A percentile compares a stretch with the other conserved stretches of the same genome.
Conservation (phyloP, 2,888 invertebrate genomes). For the Homarus gammarus region DNA sequence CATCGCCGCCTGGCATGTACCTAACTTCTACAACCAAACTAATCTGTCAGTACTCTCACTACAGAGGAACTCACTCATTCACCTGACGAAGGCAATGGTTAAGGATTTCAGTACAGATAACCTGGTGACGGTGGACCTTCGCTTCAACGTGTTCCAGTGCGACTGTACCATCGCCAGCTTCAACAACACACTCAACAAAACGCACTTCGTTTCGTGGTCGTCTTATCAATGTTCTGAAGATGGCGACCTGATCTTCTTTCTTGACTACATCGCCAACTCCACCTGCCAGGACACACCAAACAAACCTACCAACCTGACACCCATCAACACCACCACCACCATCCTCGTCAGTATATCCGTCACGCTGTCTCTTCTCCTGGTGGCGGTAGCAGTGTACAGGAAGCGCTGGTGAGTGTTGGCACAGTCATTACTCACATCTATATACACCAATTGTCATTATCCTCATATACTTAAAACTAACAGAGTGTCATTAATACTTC, state of each 20-base stretch:
- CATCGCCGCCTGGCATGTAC: constrained; percentile 54
- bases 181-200: constrained; percentile 35
- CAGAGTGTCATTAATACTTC: too few relatives aligned
- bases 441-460: too few relatives aligned
- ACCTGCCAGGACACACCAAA: background rate
- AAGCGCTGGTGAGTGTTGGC: constrained; percentile 58
- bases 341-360: constrained; percentile 1
- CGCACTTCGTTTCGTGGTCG: constrained; percentile 41
- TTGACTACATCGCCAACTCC: constrained; percentile 20
- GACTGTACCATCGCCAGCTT: constrained; percentile 30
- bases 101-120: constrained; percentile 45
- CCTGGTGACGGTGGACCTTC: constrained; percentile 44
- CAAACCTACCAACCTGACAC: background rate
- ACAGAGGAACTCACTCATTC: constrained; percentile 42
- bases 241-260: background rate
- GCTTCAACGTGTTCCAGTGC: constrained; percentile 53
- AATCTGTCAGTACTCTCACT: constrained; percentile 42
- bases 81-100: constrained; percentile 66
- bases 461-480: too few relatives aligned
- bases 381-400: constrained; percentile 26
- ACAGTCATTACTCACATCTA: too few relatives aligned
- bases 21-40: constrained; percentile 31
- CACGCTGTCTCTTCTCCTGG: constrained; percentile 19
- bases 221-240: constrained; percentile 29
- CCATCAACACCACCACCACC: background rate